These are phyloP conservation scores for Drosophila ustulata DNA, from an alignment of 2,888 invertebrate genomes.

Conservation along the genomic window DNA sequence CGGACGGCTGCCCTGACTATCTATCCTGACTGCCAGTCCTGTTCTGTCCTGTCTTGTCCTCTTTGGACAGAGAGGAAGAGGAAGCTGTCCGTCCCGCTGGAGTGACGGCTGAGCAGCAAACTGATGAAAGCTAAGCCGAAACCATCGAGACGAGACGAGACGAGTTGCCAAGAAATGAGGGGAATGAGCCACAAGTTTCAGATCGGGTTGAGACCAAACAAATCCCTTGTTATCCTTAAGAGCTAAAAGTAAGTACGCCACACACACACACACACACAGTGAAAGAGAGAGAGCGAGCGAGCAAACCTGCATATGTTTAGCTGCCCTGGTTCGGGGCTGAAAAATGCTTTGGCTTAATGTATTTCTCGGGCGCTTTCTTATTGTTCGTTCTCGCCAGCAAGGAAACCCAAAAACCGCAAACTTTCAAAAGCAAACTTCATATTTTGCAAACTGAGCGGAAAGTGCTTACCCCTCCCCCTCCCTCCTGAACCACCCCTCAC, in stretches of 20 bases:
- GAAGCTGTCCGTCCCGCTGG: slow-evolving; percentile 25
- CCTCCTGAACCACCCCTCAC: neutral
- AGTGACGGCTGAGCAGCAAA: slow-evolving; percentile 46
- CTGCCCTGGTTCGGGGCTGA: slow-evolving; percentile 46
- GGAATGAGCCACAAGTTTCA: slow-evolving; percentile 19
- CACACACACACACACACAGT: slow-evolving; percentile 29
- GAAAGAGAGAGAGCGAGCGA: neutral
- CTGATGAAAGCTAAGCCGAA: slow-evolving; percentile 56
- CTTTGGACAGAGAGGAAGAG: slow-evolving; percentile 5
- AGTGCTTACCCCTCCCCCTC: slow-evolving; percentile 41
- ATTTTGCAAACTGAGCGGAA: slow-evolving; percentile 74
- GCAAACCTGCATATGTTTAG: slow-evolving; percentile 49
- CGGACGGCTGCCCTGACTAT: slow-evolving; percentile 19
- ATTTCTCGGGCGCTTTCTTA: slow-evolving; percentile 70
- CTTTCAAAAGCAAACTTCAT: slow-evolving; percentile 73
- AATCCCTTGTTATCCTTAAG: slow-evolving; percentile 67
- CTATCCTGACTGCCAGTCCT: neutral
- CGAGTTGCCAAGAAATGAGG: neutral
- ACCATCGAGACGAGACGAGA: slow-evolving; percentile 9
- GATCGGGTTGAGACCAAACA: slow-evolving; percentile 60
- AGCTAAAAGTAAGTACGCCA: slow-evolving; percentile 60
- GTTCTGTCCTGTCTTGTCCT: neutral
- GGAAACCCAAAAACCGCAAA: slow-evolving; percentile 73
- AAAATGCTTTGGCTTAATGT: slow-evolving; percentile 71
- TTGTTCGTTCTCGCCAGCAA: slow-evolving; percentile 49